Evolutionary conservation across 2,888 invertebrate species (phyloP).

Genomic region (Athalia cordata): DNA sequence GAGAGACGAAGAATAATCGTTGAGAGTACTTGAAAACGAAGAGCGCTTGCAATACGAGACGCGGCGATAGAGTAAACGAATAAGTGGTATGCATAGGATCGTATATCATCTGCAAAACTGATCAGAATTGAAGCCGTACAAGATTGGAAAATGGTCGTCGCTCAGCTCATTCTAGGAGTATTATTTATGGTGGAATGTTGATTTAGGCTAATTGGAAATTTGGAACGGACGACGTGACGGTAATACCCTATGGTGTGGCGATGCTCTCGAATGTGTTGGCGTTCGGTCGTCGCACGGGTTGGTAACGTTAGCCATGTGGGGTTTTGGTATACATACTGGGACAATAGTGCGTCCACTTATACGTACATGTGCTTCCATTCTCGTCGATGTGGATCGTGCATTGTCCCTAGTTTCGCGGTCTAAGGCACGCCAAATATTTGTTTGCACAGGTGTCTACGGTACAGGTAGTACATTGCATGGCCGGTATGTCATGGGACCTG

Average conservation of each 20-base stretch:
- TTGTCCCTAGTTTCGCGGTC: constrained; percentile 30
- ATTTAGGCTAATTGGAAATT: constrained; percentile 44
- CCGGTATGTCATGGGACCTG: too few species aligned
- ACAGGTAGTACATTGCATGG: too few species aligned
- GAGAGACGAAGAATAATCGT: not conserved
- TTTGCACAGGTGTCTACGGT: constrained; percentile 6
- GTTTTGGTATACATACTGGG: constrained; percentile 20
- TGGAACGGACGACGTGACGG: constrained; percentile 7
- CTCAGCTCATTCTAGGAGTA: constrained; percentile 7
- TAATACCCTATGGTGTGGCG: too few species aligned
- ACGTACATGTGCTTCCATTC: too few species aligned
- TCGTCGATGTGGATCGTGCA: not conserved
- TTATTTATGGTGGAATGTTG: constrained; percentile 43
- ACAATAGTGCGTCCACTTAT: constrained; percentile 23
- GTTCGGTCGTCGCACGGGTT: not conserved
- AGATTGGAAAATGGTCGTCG: not conserved
- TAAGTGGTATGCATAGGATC: not conserved
- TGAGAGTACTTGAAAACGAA: not conserved
- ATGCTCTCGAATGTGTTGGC: not conserved
- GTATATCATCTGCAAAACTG: too few species aligned
- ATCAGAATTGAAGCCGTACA: not conserved
- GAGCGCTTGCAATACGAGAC: not conserved
- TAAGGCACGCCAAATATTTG: constrained; percentile 29
- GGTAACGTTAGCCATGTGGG: not conserved
- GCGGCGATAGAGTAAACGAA: not conserved